Conservation (phyloP, 2,888 invertebrate genomes). For the Cephalotes varians region DNA sequence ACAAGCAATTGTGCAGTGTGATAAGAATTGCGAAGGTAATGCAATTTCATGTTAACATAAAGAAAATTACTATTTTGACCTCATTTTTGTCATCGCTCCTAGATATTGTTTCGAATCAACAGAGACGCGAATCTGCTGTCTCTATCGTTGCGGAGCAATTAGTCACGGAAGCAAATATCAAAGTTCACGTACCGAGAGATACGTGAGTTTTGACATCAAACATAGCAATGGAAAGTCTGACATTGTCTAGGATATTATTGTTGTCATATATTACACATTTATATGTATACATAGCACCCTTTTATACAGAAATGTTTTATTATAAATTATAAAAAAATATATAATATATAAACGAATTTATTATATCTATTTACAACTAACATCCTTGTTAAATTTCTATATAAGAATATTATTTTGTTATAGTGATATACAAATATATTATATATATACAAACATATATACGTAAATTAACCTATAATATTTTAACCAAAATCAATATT, state of each 20-base stretch:
- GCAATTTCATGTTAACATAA: neutral
- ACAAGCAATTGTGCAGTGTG: conserved; percentile 75
- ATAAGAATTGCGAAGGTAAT: conserved; percentile 81
- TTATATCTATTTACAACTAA: conserved; percentile 15
- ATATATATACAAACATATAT: conserved; percentile 1
- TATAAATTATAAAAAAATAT: neutral
- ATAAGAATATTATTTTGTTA: conserved; percentile 20
- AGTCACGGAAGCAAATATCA: conserved; percentile 77
- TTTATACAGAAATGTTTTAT: conserved; percentile 22
- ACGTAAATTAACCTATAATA: too few relatives aligned
- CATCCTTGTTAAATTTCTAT: neutral
- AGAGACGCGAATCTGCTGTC: conserved; percentile 76
- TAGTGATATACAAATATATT: neutral
- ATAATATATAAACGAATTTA: neutral
- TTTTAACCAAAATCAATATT: neutral
- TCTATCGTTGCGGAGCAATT: conserved; percentile 79
- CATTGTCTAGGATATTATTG: neutral
- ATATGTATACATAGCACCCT: conserved; percentile 6
- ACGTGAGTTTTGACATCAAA: conserved; percentile 36
- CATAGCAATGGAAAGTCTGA: neutral
- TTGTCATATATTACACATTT: conserved; percentile 11
- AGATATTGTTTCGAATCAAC: conserved; percentile 74
- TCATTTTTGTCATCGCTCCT: conserved; percentile 43
- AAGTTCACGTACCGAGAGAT: conserved; percentile 72
- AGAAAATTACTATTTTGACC: neutral